Evolutionary conservation across 35 echinoderm and acorn worm species (phyloP), one percentile per base, ranked within the genome.

Genomic region (Apostichopus japonicus): DNA sequence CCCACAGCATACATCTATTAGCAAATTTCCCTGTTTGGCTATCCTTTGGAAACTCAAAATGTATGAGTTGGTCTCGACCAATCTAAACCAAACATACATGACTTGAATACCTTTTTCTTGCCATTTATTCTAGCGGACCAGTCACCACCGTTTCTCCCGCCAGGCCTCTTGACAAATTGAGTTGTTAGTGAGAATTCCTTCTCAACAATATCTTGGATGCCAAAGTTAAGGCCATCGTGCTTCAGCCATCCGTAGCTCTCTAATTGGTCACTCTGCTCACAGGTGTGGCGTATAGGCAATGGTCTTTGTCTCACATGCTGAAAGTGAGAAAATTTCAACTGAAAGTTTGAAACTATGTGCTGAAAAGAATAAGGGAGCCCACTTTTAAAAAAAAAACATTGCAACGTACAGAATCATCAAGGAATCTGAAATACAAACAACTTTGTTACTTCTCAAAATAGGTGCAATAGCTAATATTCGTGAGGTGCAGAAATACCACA

Each of bases 221-320:
- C 97, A 94, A 99, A 99, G 84, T 99, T 94, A 8, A 93, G 70
- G 14, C 95, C 97, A 86, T 99, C 93, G 53, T 99, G 97, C 82
- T 93, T 90, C 79, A 99, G 53, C 97, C 97, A 99, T 19, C 97
- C 97, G 80, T 95, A 99, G 24, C 92, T 88, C 33, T 94, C 90
- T 17, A 99, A 90, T 14, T 83, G 86, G 90, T 99, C 97, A 71
- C 93, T 93, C 83, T 99, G 97, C 54, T 99, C 97, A 92, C 97
- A 99, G 27, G 91, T 95, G 72, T 99, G 97, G 8, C 97, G 94
- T 16, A 99, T 72, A 16, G 95, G 88, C 19, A 99, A 79, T 54
- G 90, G 92, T 75, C 91, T 82, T 67, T 97, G 91, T 72, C 65
- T 92, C 13, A 71, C 65, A 55, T 93, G 93, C 84, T 95, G 90